Percentiles rank a stretch among this genome's conserved stretches.
Evolutionary conservation across 2,797 vertebrate species (phyloP).

Genomic region (Antrozous pallidus): DNA sequence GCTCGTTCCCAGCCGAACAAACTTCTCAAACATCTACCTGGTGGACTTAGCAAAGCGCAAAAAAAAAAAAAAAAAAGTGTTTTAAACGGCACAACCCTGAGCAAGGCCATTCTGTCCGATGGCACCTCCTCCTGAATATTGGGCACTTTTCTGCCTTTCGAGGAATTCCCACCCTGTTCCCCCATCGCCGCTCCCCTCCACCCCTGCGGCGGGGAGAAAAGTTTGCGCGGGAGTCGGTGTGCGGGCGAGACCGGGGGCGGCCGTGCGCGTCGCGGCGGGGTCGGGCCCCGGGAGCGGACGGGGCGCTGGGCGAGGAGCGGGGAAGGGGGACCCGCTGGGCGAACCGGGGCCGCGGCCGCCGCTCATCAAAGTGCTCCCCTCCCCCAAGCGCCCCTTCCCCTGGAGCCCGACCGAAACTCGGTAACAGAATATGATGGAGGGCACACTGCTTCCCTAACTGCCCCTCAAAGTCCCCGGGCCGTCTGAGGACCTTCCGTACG

Average conservation of each 20-base stretch:
- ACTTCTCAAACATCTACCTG: slow-evolving; percentile 48
- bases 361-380: slow-evolving; percentile 82
- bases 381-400: slow-evolving; percentile 78
- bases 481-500: slow-evolving; percentile 82
- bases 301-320: slow-evolving; percentile 29
- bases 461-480: slow-evolving; percentile 82
- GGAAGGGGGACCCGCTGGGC: slow-evolving; percentile 54
- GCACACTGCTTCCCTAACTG: slow-evolving; percentile 84
- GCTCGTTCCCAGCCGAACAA: slow-evolving; percentile 32
- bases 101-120: slow-evolving; percentile 41
- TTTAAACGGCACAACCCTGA: slow-evolving; percentile 16
- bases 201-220: slow-evolving; percentile 81
- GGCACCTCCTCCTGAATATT: slow-evolving; percentile 86
- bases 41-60: slow-evolving; percentile 33
- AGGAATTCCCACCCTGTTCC: slow-evolving; percentile 83
- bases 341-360: slow-evolving; percentile 72
- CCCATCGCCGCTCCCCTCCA: slow-evolving; percentile 59
- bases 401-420: slow-evolving; percentile 84
- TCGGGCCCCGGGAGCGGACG: not conserved
- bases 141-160: slow-evolving; percentile 87
- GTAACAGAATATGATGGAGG: slow-evolving; percentile 84
- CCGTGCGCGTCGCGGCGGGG: not conserved
- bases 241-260: slow-evolving; percentile 76
- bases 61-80: not conserved
- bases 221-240: slow-evolving; percentile 85